A percentile compares a stretch with the other conserved stretches of the same genome.
These are phyloP conservation scores for Caiman crocodilus DNA, from an alignment of 2,797 vertebrate species.

Conservation along the genomic window DNA sequence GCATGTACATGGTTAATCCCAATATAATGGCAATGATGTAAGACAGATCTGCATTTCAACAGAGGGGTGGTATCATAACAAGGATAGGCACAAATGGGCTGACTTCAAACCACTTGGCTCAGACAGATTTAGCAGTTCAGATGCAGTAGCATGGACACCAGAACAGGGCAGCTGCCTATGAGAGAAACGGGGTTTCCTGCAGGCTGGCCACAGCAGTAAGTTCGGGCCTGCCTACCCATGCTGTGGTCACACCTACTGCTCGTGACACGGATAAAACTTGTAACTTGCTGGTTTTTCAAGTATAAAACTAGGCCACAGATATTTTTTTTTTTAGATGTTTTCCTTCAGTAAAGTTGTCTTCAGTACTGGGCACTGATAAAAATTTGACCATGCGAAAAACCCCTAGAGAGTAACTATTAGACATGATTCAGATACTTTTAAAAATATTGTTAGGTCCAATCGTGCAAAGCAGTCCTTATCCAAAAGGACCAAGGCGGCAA, in stretches of 20 bases:
- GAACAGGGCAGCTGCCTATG: too few relatives aligned
- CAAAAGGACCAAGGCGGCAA: not conserved
- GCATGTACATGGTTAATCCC: accelerated
- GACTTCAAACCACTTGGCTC: too few relatives aligned
- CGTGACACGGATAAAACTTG: too few relatives aligned
- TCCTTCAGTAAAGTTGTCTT: not conserved
- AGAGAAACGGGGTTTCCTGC: too few relatives aligned
- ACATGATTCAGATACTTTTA: not conserved
- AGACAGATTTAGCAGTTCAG: too few relatives aligned
- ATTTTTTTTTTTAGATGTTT: not conserved
- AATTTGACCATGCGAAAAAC: not conserved
- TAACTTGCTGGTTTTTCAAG: too few relatives aligned
- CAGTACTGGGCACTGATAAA: not conserved
- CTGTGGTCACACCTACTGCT: too few relatives aligned
- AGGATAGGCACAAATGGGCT: not conserved
- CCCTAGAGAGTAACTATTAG: not conserved
- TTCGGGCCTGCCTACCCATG: too few relatives aligned
- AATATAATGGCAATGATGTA: not conserved
- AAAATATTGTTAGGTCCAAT: accelerated
- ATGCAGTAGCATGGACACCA: too few relatives aligned
- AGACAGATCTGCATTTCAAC: not conserved
- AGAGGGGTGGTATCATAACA: not conserved
- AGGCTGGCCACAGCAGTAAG: too few relatives aligned
- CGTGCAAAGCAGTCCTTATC: not conserved
- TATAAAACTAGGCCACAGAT: not conserved